Evolutionary conservation across 1,140 invertebrate genomes (phyloP).

Genomic region (Penaeus indicus): DNA sequence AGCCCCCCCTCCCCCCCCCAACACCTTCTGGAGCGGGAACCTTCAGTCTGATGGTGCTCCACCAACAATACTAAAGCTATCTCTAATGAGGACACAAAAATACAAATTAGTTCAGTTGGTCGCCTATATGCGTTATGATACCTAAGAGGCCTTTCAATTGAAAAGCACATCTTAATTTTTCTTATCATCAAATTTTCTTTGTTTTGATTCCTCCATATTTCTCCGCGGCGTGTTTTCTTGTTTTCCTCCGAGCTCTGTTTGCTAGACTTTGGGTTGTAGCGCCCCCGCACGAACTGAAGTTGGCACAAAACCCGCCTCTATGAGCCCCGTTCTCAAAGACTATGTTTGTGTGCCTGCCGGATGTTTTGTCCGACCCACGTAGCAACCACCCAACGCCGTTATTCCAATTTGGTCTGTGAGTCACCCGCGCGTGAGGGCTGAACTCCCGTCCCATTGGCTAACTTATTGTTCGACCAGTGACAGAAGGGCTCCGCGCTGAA

Average conservation of each 20-base stretch:
- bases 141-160: too few species aligned
- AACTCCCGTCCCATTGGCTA: constrained; percentile 63
- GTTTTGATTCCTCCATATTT: constrained; percentile 64
- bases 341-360: constrained; percentile 35
- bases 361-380: constrained; percentile 63
- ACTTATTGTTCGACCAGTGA: constrained; percentile 62
- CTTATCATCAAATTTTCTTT: constrained; percentile 47
- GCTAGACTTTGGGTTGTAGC: constrained; percentile 61
- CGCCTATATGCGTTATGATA: too few species aligned
- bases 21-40: too few species aligned
- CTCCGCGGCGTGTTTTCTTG: constrained; percentile 60
- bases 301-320: constrained; percentile 22
- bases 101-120: too few species aligned
- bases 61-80: too few species aligned
- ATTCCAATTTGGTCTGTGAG: constrained; percentile 64
- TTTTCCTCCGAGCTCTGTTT: constrained; percentile 62
- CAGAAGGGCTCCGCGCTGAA: constrained; percentile 51
- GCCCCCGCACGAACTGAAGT: constrained; percentile 43
- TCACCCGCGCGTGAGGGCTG: constrained; percentile 63
- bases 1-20: too few species aligned
- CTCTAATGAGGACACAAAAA: too few species aligned
- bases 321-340: background rate
- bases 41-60: too few species aligned
- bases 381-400: constrained; percentile 62
- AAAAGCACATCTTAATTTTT: too few species aligned